Percentiles rank a stretch among this genome's conserved stretches.
Evolutionary conservation across 2,113 vertebrate species (phyloP).

Genomic region (Crotophaga sulcirostris): DNA sequence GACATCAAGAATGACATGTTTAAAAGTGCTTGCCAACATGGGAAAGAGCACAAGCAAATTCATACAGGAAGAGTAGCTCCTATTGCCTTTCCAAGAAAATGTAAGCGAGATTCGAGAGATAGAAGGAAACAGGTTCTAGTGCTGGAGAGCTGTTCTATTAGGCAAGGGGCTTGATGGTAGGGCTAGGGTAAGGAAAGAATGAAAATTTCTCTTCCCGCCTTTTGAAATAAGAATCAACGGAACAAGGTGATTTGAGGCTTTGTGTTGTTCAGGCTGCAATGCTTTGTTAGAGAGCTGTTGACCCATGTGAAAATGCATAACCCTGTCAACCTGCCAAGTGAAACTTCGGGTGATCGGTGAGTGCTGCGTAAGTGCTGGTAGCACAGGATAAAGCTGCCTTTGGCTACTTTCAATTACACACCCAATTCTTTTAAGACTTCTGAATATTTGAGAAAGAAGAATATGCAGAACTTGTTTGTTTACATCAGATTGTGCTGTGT

Average conservation of each 20-base stretch:
- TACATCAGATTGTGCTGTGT: conserved; percentile 46
- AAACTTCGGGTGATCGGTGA: conserved; percentile 32
- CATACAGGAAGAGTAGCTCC: neutral
- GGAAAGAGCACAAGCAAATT: neutral
- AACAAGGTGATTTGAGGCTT: neutral
- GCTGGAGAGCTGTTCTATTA: neutral
- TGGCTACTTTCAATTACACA: conserved; percentile 60
- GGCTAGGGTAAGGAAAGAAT: neutral
- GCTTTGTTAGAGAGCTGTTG: neutral
- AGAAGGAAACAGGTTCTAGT: neutral
- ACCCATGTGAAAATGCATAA: conserved; percentile 18
- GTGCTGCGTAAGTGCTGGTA: conserved; percentile 1
- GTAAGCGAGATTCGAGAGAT: neutral
- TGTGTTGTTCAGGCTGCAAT: neutral
- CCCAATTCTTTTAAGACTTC: conserved; percentile 62
- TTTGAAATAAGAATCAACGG: neutral
- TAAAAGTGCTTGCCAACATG: fast-evolving
- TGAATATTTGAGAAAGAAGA: conserved; percentile 51
- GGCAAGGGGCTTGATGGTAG: neutral
- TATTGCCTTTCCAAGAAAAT: neutral
- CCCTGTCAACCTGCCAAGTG: conserved; percentile 63
- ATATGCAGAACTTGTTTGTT: conserved; percentile 61
- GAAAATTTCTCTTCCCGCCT: neutral
- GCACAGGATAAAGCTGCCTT: conserved; percentile 36
- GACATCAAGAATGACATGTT: fast-evolving